phyloP scores from a whole-genome alignment of 2,113 vertebrate species.

The Hiodon tergisus region DNA sequence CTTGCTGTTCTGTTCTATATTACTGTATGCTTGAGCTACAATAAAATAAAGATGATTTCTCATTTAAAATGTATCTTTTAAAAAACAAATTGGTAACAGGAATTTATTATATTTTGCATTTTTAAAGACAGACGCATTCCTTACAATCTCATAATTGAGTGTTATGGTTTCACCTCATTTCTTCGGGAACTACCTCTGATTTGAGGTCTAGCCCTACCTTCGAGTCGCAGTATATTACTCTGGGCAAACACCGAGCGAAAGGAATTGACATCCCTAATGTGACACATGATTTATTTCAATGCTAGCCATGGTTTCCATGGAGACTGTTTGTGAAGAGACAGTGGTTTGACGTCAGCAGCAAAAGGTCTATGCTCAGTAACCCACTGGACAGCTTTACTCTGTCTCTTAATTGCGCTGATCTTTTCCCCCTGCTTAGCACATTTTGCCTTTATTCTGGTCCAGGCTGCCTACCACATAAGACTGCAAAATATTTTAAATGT shows the following conservation, averaged over 20 bases:
- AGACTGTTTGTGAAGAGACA: slow-evolving; percentile 52
- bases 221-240: slow-evolving; percentile 31
- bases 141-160: neutral
- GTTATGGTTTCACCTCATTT: neutral
- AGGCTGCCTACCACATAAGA: too few species aligned
- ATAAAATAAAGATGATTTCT: slow-evolving; percentile 5
- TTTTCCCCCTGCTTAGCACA: neutral
- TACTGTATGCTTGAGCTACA: neutral
- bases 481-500: neutral
- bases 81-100: neutral
- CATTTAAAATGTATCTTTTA: neutral
- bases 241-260: slow-evolving; percentile 48
- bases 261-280: slow-evolving; percentile 57
- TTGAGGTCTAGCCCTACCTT: slow-evolving; percentile 8
- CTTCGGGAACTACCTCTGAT: neutral
- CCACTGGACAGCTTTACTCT: slow-evolving; percentile 47
- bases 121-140: neutral
- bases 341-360: slow-evolving; percentile 53
- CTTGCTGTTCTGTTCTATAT: too few species aligned
- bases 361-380: slow-evolving; percentile 42
- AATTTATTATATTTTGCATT: neutral
- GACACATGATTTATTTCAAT: slow-evolving; percentile 65
- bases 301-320: slow-evolving; percentile 66
- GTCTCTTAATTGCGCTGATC: neutral
- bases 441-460: neutral